Conservation (phyloP, 2,113 vertebrate genomes). For the Bubo bubo region DNA sequence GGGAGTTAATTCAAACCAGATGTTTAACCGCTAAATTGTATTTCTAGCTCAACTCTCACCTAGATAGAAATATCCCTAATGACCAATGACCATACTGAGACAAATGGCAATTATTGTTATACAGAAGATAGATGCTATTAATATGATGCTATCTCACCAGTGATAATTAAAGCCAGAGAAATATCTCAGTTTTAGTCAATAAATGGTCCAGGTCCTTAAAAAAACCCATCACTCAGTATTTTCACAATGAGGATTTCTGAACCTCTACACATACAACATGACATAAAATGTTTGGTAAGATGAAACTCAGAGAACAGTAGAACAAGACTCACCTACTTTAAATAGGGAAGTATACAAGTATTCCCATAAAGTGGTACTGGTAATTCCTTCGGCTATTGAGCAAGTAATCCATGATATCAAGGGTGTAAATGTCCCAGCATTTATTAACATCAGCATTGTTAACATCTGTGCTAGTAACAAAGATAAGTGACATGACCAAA, state of each 20-base stretch:
- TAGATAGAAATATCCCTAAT: neutral
- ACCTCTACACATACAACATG: neutral
- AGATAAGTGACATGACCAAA: neutral
- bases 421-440: neutral
- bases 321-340: neutral
- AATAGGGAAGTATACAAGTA: neutral
- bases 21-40: conserved; percentile 5
- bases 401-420: neutral
- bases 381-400: neutral
- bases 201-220: neutral
- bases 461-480: neutral
- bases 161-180: neutral
- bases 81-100: neutral
- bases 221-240: neutral
- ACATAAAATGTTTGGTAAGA: neutral
- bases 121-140: neutral
- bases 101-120: neutral
- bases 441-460: neutral
- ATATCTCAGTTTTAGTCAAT: neutral
- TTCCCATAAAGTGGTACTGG: neutral
- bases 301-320: neutral
- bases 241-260: neutral
- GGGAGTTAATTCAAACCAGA: conserved; percentile 19
- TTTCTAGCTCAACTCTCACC: neutral
- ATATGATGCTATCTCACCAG: neutral